A percentile compares a stretch with the other conserved stretches of the same genome.
These are phyloP conservation scores for Plagodis pulveraria DNA, from an alignment of 2,888 invertebrate genomes.

Conservation along the genomic window DNA sequence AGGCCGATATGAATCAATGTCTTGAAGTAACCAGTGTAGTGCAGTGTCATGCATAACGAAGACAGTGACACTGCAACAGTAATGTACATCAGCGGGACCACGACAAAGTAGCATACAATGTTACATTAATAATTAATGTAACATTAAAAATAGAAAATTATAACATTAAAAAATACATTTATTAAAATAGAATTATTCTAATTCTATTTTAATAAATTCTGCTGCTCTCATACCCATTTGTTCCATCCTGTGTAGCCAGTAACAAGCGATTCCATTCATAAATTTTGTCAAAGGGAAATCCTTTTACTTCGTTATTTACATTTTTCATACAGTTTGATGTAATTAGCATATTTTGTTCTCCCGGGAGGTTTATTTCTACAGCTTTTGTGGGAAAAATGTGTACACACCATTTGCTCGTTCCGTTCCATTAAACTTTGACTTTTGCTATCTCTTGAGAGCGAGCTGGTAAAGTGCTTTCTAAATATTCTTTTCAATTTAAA, in stretches of 20 bases:
- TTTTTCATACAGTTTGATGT: conserved; percentile 11
- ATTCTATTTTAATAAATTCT: background rate
- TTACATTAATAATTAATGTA: no score
- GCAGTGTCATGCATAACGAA: no score
- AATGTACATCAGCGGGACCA: no score
- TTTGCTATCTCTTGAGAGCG: conserved; percentile 21
- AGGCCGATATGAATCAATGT: no score
- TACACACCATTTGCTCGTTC: conserved; percentile 23
- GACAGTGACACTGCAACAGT: no score
- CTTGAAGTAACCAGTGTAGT: no score
- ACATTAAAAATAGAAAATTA: no score
- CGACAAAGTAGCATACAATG: no score
- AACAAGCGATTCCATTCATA: background rate
- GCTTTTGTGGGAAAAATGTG: conserved; percentile 10
- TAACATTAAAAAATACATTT: no score
- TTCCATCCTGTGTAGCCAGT: no score
- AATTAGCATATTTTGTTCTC: conserved; percentile 19
- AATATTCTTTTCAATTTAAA: conserved; percentile 12
- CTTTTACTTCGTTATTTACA: conserved; percentile 6
- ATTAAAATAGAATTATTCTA: no score
- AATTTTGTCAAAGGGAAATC: conserved; percentile 4
- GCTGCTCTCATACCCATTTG: no score
- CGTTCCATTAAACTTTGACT: conserved; percentile 24
- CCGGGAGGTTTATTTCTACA: conserved; percentile 9
- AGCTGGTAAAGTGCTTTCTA: conserved; percentile 10